Conservation (phyloP, 2,113 vertebrate genomes). For the Erythrolamprus reginae region DNA sequence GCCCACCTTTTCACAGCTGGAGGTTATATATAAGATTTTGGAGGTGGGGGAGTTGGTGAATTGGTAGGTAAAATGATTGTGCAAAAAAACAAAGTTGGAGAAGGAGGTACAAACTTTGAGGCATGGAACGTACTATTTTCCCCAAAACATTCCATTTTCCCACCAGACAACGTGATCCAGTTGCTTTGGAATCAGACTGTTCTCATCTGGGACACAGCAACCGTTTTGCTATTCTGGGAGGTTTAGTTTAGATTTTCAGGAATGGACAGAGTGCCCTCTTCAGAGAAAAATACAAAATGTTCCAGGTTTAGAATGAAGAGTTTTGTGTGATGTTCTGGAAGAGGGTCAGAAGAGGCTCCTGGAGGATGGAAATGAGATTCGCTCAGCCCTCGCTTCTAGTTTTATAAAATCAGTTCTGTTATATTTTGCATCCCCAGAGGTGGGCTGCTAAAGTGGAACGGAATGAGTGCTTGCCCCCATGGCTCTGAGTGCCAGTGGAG, state of each 20-base stretch:
- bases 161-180: background rate
- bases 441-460: no score
- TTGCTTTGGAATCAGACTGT: background rate
- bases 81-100: background rate
- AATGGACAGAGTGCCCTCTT: background rate
- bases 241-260: background rate
- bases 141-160: background rate
- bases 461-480: no score
- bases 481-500: no score
- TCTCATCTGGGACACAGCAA: background rate
- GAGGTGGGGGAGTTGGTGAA: background rate
- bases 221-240: background rate
- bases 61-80: background rate
- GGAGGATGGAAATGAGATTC: background rate
- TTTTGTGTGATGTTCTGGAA: background rate
- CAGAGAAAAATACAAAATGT: background rate
- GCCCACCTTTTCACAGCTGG: background rate
- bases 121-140: background rate
- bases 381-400: background rate
- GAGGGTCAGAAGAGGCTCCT: background rate
- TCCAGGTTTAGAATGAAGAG: background rate
- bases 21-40: background rate
- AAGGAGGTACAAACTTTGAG: background rate
- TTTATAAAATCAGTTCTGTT: background rate
- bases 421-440: background rate